Base-by-base conservation (phyloP, 2,888 invertebrate species). In the Bhutanitis thaidina region DNA sequence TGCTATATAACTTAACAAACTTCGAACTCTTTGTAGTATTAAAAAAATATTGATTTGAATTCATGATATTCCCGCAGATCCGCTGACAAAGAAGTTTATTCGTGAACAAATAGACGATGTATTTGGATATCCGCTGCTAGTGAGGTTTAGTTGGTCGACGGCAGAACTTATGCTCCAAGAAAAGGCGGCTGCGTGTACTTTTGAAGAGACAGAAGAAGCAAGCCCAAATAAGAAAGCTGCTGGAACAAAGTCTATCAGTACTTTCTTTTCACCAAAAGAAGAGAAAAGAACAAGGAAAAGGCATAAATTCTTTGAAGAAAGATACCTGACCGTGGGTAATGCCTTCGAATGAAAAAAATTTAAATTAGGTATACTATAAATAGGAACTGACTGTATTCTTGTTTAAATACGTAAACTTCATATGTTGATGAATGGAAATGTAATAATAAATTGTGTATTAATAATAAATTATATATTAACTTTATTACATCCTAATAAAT, bases 91-190 rank as follows among this genome's bases (percentile, higher is more conserved):
- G 80, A 93, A 93, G 59, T 99, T 98, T 85, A 91, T 99, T 30
- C 78, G 90, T 0, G 91, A 94, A 8, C 92, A 94, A 71, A 91
- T 96, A 52, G 97, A 99, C 82, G 91, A 93, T 16, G 93, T 99
- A 0, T 99, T 99, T 87, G 99, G 99, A 0, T 99, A 95, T 80
- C 97, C 98, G 0, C 93, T 94, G 46, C 88, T 99, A 13, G 98
- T 99, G 0, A 90, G 99, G 54, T 98, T 99, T 77, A 98, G 98
- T 76, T 99, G 99, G 99, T 97, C 98, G 0, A 99, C 99, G 0
- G 95, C 98, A 0, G 94, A 93, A 54, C 92, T 92, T 39, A 93
- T 96, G 61, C 77, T 99, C 10, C 91, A 95, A 56, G 92, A 94
- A 4, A 91, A 93, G 44, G 96, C 95, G 0, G 91, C 93, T 13